Percentiles rank a stretch among this genome's conserved stretches.
Evolutionary conservation across 2,113 vertebrate species (phyloP).

Genomic region (Rhinoderma darwinii): DNA sequence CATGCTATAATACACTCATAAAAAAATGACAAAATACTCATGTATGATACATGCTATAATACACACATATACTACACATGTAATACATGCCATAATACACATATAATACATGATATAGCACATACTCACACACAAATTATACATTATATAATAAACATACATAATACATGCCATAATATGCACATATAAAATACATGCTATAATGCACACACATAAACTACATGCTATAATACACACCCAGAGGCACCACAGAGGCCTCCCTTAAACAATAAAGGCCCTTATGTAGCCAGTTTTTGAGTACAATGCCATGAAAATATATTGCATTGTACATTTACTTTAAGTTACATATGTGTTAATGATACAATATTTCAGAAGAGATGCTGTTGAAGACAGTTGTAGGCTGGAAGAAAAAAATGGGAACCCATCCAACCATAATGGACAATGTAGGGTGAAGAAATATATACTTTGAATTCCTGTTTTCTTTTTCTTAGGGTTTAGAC

Average conservation of each 20-base stretch:
- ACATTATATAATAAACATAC: neutral
- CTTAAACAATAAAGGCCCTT: neutral
- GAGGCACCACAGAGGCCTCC: neutral
- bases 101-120: neutral
- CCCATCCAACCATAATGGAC: neutral
- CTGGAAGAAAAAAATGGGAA: neutral
- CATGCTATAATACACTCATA: neutral
- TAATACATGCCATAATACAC: neutral
- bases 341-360: neutral
- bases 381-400: neutral
- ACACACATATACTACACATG: too few species aligned
- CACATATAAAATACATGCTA: neutral
- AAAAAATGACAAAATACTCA: too few species aligned
- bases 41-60: neutral
- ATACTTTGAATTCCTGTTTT: neutral
- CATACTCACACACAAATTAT: neutral
- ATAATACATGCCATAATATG: neutral
- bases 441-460: neutral
- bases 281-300: neutral
- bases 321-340: neutral
- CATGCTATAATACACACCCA: neutral
- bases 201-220: neutral
- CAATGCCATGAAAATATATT: too few species aligned
- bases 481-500: neutral
- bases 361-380: neutral